Conservation (phyloP, 2,888 invertebrate genomes). For the Linhomoeus sp. region DNA sequence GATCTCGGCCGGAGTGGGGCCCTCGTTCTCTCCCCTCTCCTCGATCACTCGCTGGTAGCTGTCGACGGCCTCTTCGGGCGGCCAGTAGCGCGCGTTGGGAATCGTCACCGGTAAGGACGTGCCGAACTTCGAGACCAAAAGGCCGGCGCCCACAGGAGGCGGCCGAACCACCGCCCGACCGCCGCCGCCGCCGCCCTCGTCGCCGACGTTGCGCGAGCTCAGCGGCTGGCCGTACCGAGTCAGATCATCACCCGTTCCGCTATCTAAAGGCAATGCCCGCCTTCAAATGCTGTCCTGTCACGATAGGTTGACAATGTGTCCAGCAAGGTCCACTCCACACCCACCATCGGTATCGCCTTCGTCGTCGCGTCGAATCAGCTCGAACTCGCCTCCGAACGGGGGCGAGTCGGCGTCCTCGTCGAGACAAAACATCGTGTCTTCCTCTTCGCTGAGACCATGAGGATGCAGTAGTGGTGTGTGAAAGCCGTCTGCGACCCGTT, state of each 20-base stretch:
- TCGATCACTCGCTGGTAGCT: too few relatives aligned
- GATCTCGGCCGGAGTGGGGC: too few relatives aligned
- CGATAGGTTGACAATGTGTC: not conserved
- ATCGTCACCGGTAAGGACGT: slow-evolving; percentile 4
- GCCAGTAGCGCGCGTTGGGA: slow-evolving; percentile 1
- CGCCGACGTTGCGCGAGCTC: not conserved
- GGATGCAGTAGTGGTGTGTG: not conserved
- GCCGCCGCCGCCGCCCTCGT: not conserved
- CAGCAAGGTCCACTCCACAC: not conserved
- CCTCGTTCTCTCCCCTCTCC: too few relatives aligned
- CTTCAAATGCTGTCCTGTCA: not conserved
- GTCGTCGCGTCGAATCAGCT: not conserved
- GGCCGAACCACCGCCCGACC: not conserved
- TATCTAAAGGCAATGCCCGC: not conserved
- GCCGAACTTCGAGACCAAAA: slow-evolving; percentile 2
- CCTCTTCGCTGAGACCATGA: not conserved
- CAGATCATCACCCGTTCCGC: slow-evolving; percentile 4
- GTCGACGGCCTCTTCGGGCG: slow-evolving; percentile 1
- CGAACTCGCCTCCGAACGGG: not conserved
- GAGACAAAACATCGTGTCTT: not conserved
- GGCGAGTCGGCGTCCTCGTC: not conserved
- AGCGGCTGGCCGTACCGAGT: not conserved
- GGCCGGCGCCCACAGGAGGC: slow-evolving; percentile 1
- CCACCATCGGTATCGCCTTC: not conserved
- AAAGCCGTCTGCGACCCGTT: too few relatives aligned